Evolutionary conservation across 1,140 invertebrate species (phyloP), one percentile per base, ranked within the genome.

Genomic region (Dinoponera quadriceps): DNA sequence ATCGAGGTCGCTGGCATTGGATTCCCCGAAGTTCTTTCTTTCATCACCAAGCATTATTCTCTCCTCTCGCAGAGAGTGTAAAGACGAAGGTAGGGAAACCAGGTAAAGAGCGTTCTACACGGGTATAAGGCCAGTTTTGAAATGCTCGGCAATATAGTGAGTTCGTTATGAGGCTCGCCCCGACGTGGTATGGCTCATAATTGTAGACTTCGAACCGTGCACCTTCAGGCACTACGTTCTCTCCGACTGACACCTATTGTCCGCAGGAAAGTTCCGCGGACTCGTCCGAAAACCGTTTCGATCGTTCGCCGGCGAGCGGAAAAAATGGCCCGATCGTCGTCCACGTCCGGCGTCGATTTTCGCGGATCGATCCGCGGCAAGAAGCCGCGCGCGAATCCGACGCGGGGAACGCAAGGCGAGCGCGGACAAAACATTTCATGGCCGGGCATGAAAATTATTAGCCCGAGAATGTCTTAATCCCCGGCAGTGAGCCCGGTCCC

Each of bases 121-220:
- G 65, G 33, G 60, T 62, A 88, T 66, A 65, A 38, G 83, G 82
- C 78, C 74, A 90, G 89, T 92, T 92, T 91, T 85, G 91, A 93
- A 93, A 93, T 90, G 87, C 89, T 87, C 84, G 85, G 92, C 90
- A 93, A 93, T 94, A 93, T 93, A 93, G 90, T 91, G 90, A 90
- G 92, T 94, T 94, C 91, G 93, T 94, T 94, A 94, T 89, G 93
- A 93, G 92, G 65, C 83, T 89, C 87, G 89, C 82, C 75, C 88
- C 91, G 93, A 93, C 91, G 89, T 92, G 90, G 88, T 94, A 94
- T 93, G 89, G 93, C 92, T 94, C 92, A 92, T 94, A 94, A 94
- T 94, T 94, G 93, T 86, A 94, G 92, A 93, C 87, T 91, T 86
- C 87, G 85, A 89, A 89, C 89, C 71, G 82, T 85, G 84, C 91